Conservation (phyloP, 2,113 vertebrate genomes). For the Onychostoma macrolepis region DNA sequence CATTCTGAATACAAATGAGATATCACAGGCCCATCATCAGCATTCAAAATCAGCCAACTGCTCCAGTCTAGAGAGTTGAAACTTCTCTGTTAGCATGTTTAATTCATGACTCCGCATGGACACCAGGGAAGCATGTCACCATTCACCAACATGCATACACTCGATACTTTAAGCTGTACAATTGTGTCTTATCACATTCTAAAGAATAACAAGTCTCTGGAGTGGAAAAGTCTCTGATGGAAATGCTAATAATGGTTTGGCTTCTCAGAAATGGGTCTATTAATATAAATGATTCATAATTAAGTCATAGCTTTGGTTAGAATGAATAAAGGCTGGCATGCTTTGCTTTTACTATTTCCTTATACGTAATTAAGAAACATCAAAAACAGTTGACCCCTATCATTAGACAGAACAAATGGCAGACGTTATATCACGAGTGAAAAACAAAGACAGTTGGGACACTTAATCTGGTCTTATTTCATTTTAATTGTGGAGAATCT, state of each 20-base stretch:
- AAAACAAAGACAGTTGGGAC: constrained; percentile 28
- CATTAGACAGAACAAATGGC: constrained; percentile 32
- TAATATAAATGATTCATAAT: constrained; percentile 31
- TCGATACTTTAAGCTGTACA: constrained; percentile 35
- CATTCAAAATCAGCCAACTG: constrained; percentile 52
- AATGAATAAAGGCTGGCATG: constrained; percentile 1
- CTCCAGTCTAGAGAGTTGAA: constrained; percentile 54
- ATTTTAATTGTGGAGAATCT: constrained; percentile 38
- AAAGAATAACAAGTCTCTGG: constrained; percentile 35
- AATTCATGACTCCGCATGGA: constrained; percentile 58
- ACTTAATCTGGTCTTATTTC: constrained; percentile 44
- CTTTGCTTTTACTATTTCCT: background rate
- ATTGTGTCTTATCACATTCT: constrained; percentile 47
- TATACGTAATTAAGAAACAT: background rate
- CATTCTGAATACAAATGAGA: constrained; percentile 52
- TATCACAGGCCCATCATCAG: constrained; percentile 58
- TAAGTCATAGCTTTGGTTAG: background rate
- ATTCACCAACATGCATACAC: constrained; percentile 30
- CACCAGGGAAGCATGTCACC: constrained; percentile 37
- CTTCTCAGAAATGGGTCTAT: background rate
- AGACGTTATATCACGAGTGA: background rate
- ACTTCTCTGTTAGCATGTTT: constrained; percentile 55
- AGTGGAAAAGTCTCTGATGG: background rate
- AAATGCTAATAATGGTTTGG: constrained; percentile 40
- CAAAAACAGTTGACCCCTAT: background rate